A percentile compares a stretch with the other conserved stretches of the same genome.
Evolutionary conservation across 2,797 vertebrate species (phyloP).

Genomic region (Trichosurus vulpecula): DNA sequence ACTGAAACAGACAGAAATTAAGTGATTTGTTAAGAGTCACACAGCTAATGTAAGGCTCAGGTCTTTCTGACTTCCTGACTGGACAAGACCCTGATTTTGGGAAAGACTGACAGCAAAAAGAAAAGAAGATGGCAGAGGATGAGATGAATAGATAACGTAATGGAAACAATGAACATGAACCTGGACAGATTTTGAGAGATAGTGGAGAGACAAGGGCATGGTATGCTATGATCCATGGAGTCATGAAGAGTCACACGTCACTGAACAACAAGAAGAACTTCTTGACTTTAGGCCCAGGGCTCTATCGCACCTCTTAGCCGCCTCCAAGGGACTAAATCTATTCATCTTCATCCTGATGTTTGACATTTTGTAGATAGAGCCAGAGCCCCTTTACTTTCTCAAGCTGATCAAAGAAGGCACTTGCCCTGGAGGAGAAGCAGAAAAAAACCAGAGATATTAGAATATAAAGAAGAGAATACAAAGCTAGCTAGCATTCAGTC

Average conservation of each 20-base stretch:
- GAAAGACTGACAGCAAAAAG: neutral
- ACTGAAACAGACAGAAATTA: neutral
- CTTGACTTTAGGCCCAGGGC: neutral
- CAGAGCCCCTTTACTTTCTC: neutral
- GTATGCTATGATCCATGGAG: neutral
- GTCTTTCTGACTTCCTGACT: neutral
- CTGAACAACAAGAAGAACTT: neutral
- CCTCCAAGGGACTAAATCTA: neutral
- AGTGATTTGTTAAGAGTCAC: neutral
- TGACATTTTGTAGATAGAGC: neutral
- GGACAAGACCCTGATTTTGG: neutral
- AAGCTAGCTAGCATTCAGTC: neutral
- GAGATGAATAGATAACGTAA: neutral
- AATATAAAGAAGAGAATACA: neutral
- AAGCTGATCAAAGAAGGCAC: neutral
- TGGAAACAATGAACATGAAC: neutral
- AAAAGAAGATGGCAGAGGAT: neutral
- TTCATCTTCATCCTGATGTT: neutral
- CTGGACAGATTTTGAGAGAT: neutral
- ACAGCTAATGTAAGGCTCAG: neutral
- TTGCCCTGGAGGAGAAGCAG: neutral
- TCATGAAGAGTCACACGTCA: neutral
- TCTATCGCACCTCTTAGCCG: neutral
- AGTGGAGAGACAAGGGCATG: neutral
- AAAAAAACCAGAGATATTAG: neutral